A percentile compares a stretch with the other conserved stretches of the same genome.
Evolutionary conservation across 2,888 invertebrate genomes (phyloP).

Genomic region (Hartigia nigra): DNA sequence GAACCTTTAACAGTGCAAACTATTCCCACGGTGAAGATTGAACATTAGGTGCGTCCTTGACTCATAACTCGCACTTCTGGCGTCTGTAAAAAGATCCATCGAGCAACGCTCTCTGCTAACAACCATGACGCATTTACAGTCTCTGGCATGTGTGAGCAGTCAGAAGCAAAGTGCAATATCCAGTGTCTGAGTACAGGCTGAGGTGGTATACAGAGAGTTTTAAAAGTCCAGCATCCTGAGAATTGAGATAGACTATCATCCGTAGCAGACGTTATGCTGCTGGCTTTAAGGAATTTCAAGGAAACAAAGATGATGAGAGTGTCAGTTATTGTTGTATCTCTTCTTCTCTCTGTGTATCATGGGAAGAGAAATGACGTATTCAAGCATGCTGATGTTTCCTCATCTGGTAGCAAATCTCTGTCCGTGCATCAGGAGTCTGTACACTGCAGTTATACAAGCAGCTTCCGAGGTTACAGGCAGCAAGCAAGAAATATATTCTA

Average conservation of each 20-base stretch:
- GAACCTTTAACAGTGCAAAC: background rate
- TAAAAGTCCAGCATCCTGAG: background rate
- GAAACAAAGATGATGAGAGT: background rate
- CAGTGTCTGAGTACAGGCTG: background rate
- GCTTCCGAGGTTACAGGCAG: conserved; percentile 34
- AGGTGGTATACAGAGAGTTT: background rate
- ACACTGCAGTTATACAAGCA: background rate
- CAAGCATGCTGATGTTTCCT: background rate
- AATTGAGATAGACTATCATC: background rate
- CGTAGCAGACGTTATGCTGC: background rate
- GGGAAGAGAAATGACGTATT: background rate
- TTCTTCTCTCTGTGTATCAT: background rate
- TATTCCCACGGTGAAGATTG: background rate
- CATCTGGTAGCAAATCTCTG: background rate
- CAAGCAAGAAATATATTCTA: conserved; percentile 35
- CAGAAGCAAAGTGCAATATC: background rate
- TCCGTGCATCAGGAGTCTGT: background rate
- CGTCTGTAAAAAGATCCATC: conserved; percentile 37
- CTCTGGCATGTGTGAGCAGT: background rate
- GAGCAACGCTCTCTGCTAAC: conserved; percentile 1
- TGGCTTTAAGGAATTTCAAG: background rate
- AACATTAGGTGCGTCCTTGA: conserved; percentile 38
- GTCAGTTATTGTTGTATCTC: background rate
- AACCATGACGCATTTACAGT: background rate
- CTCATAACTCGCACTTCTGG: conserved; percentile 47